phyloP scores from a whole-genome alignment of 2,888 invertebrate genomes.

The Xestia rhomboidea region DNA sequence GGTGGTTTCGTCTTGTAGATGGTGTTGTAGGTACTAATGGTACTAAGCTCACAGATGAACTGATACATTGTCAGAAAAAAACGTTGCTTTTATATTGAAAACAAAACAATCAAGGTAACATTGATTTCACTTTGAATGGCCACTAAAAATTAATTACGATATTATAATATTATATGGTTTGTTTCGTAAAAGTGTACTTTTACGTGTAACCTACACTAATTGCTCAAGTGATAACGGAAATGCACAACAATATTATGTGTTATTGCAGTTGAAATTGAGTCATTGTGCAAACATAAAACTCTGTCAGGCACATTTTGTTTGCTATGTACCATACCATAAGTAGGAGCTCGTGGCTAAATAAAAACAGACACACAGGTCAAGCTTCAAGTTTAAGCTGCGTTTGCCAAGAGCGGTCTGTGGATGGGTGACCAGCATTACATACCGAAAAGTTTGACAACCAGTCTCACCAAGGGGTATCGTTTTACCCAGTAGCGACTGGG shows the following conservation, averaged over 20 bases:
- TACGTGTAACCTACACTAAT: constrained; percentile 59
- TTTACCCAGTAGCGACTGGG: too few relatives aligned
- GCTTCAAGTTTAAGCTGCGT: background rate
- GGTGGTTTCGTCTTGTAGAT: background rate
- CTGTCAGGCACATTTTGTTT: background rate
- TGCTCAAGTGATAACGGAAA: constrained; percentile 47
- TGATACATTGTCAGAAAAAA: constrained; percentile 62
- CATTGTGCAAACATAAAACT: background rate
- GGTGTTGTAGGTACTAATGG: constrained; percentile 2
- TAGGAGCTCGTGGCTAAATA: background rate
- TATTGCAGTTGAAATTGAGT: background rate
- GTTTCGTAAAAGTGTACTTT: constrained; percentile 57
- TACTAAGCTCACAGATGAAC: constrained; percentile 40
- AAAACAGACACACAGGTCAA: background rate
- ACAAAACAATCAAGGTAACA: constrained; percentile 55
- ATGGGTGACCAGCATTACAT: too few relatives aligned
- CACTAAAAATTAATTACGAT: constrained; percentile 52
- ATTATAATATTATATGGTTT: constrained; percentile 42
- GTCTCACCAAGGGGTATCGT: too few relatives aligned
- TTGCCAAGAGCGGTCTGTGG: background rate
- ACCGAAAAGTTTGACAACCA: too few relatives aligned
- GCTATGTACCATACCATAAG: background rate
- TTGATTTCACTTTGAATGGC: constrained; percentile 56
- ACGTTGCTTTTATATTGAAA: constrained; percentile 53
- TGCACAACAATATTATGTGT: constrained; percentile 19